These are phyloP conservation scores for human DNA, from an alignment of 2,113 vertebrate genomes.

Conservation along the genomic window GRCh38 chr4:74302001-74302500, in stretches of 20 bases:
- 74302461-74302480: not conserved
- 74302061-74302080: slow-evolving; percentile 29
- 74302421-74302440: not conserved
- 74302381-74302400: not conserved
- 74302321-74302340: not conserved
- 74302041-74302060: not conserved
- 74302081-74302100: not conserved
- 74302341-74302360: not conserved
- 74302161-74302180: not conserved
- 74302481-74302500: not conserved
- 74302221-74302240: not conserved
- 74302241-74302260: not conserved
- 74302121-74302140: not conserved
- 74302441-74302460: not conserved
- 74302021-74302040: not conserved
- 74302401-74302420: not conserved
- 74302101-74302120: slow-evolving; percentile 61
- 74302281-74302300: slow-evolving; percentile 26
- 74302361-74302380: not conserved
- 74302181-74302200: not conserved
- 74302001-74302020: not conserved
- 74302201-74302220: not conserved
- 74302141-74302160: slow-evolving; percentile 27
- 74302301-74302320: slow-evolving; percentile 39
- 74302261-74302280: not conserved